phyloP scores from a whole-genome alignment of 2,797 vertebrate genomes.

The Chiroxiphia lanceolata region DNA sequence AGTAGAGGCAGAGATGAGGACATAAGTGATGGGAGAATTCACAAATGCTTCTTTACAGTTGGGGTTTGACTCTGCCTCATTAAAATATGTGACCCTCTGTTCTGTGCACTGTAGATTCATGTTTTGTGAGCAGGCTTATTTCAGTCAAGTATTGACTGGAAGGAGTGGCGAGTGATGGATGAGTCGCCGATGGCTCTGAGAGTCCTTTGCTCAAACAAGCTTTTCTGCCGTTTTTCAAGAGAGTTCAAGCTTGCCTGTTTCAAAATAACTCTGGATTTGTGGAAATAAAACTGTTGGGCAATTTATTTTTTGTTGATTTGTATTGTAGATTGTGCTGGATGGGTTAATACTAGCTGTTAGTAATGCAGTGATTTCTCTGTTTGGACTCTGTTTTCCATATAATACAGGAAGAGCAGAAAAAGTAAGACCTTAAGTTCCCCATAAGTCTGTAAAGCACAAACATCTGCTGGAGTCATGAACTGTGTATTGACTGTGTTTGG shows the following conservation, averaged over 20 bases:
- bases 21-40: not conserved
- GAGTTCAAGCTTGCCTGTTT: not conserved
- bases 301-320: not conserved
- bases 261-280: not conserved
- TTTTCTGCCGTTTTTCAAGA: not conserved
- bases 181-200: not conserved
- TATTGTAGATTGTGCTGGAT: not conserved
- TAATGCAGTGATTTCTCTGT: conserved; percentile 12
- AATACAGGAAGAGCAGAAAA: conserved; percentile 28
- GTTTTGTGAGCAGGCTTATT: not conserved
- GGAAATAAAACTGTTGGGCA: not conserved
- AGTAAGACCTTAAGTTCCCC: conserved; percentile 17
- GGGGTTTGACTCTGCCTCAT: not conserved
- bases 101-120: not conserved
- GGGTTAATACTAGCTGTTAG: conserved; percentile 24
- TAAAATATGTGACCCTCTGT: not conserved
- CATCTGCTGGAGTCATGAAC: conserved; percentile 58
- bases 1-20: not conserved
- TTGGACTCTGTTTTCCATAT: not conserved
- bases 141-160: conserved; percentile 4
- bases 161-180: not conserved
- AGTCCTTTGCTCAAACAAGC: not conserved
- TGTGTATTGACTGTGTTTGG: conserved; percentile 10
- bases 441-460: not conserved
- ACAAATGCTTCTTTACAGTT: not conserved